Conservation (phyloP, 2,113 vertebrate species). For the Mobula birostris region DNA sequence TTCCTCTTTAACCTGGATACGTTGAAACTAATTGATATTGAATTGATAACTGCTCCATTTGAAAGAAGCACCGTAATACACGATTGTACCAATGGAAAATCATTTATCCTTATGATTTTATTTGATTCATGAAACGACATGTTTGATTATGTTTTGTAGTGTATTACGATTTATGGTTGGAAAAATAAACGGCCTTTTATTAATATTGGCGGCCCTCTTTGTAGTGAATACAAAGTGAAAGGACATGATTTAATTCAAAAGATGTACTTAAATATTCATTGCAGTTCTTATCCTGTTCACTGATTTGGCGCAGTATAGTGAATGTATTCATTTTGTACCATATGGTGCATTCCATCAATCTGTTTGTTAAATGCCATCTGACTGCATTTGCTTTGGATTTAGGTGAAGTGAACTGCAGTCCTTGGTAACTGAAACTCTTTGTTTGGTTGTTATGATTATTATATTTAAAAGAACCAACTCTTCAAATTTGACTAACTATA, state of each 20-base stretch:
- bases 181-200: neutral
- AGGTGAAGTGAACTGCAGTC: neutral
- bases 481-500: neutral
- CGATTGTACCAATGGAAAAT: neutral
- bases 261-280: neutral
- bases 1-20: neutral
- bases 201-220: neutral
- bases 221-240: conserved; percentile 1
- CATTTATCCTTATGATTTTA: neutral
- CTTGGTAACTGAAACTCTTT: neutral
- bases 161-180: neutral
- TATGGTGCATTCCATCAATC: neutral
- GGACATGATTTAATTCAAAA: neutral
- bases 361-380: neutral
- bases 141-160: neutral
- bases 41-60: neutral
- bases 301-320: neutral
- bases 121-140: neutral
- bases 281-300: neutral
- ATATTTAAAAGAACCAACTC: neutral
- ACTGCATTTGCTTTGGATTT: neutral
- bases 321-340: neutral
- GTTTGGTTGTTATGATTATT: neutral
- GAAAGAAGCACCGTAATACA: neutral
- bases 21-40: neutral